These are phyloP conservation scores for Phaenicophaeus curvirostris DNA, from an alignment of 2,797 vertebrate genomes.

Conservation along the genomic window DNA sequence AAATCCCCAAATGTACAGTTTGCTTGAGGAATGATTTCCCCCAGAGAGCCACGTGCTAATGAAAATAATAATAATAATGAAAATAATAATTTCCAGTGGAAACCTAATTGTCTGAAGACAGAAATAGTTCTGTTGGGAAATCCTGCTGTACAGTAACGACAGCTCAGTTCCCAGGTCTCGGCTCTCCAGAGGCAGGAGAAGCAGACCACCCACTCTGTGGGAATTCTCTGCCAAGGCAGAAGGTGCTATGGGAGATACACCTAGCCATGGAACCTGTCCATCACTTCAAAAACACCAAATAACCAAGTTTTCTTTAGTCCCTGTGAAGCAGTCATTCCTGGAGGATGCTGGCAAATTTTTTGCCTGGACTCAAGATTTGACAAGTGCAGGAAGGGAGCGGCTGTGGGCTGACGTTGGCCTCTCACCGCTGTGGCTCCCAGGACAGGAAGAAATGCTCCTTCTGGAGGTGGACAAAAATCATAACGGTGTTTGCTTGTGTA, in stretches of 20 bases:
- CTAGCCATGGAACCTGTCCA: not conserved
- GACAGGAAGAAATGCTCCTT: not conserved
- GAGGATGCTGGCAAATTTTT: not conserved
- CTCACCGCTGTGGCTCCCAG: rapidly evolving
- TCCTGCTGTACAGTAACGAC: not conserved
- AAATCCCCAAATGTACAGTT: not conserved
- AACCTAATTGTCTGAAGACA: not conserved
- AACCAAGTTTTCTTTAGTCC: not conserved
- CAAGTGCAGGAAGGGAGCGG: not conserved
- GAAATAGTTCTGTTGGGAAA: not conserved
- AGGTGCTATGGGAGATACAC: not conserved
- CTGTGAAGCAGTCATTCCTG: not conserved
- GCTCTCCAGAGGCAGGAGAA: not conserved
- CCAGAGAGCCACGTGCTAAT: not conserved
- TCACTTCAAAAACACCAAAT: not conserved
- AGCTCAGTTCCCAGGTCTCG: not conserved
- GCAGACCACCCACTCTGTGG: no score
- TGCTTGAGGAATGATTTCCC: not conserved
- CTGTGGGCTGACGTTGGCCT: not conserved
- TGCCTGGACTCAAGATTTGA: not conserved
- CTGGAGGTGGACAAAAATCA: not conserved
- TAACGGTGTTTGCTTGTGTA: rapidly evolving
- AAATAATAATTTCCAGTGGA: not conserved
- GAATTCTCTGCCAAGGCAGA: not conserved
- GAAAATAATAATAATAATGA: not conserved